Evolutionary conservation across 2,797 vertebrate genomes (phyloP).

Genomic region (Micrastur ruficollis): DNA sequence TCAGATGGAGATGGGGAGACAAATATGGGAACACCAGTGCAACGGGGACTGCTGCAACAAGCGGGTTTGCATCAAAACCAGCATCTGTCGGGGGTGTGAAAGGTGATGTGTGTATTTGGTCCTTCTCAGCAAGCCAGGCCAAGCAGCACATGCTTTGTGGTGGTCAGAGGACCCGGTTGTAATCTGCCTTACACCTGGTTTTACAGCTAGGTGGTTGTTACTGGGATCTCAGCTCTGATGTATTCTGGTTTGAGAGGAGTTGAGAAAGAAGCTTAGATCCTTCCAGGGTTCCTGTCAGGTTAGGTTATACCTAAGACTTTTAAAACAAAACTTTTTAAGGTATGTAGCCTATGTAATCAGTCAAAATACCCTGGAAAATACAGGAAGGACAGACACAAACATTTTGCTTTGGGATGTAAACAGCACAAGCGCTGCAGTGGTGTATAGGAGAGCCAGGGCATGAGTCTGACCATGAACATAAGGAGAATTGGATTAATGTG

Average conservation of each 20-base stretch:
- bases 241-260: background rate
- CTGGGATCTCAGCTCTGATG: background rate
- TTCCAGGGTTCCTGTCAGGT: background rate
- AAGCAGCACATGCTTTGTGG: rapidly evolving
- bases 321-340: background rate
- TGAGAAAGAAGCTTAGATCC: background rate
- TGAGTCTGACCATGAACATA: background rate
- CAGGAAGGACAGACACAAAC: background rate
- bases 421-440: background rate
- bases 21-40: background rate
- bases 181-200: background rate
- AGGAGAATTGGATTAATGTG: background rate
- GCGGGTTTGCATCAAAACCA: background rate
- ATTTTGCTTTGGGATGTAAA: background rate
- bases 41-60: background rate
- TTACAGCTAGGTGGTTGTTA: background rate
- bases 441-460: background rate
- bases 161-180: background rate
- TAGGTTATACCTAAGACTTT: background rate
- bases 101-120: background rate
- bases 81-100: background rate
- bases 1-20: background rate
- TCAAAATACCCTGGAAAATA: background rate
- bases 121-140: background rate
- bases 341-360: background rate